Conservation (phyloP, 1,140 invertebrate species). For the Odontomachus brunneus region DNA sequence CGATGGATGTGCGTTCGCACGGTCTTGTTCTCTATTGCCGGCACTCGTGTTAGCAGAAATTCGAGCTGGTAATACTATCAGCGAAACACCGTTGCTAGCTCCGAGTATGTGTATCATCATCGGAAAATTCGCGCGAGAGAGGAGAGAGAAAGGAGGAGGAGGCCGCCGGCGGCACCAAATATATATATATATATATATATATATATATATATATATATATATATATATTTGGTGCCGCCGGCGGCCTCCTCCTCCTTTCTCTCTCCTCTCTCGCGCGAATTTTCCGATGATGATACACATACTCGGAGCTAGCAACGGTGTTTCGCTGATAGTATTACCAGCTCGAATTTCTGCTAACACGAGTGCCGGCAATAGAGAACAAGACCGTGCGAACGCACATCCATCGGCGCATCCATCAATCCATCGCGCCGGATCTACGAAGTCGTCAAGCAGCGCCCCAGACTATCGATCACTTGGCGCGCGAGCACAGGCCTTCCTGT, state of each 20-base stretch:
- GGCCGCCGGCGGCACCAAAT: too few relatives aligned
- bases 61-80: slow-evolving; percentile 30
- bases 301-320: neutral
- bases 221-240: neutral
- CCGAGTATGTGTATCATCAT: neutral
- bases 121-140: slow-evolving; percentile 43
- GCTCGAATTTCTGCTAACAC: slow-evolving; percentile 52
- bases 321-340: slow-evolving; percentile 29
- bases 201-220: too few relatives aligned
- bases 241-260: neutral
- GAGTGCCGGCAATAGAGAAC: slow-evolving; percentile 47
- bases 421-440: slow-evolving; percentile 69
- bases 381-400: slow-evolving; percentile 38
- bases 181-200: too few relatives aligned
- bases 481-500: slow-evolving; percentile 57
- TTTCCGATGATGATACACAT: slow-evolving; percentile 36
- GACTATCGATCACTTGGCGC: slow-evolving; percentile 73
- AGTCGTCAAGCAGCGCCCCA: slow-evolving; percentile 66
- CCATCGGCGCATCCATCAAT: slow-evolving; percentile 72
- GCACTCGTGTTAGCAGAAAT: slow-evolving; percentile 55
- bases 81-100: neutral
- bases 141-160: neutral
- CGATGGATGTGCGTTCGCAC: slow-evolving; percentile 55
- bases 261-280: neutral
- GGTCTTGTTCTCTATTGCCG: slow-evolving; percentile 47